These are phyloP conservation scores for Capreolus pygargus DNA, from an alignment of 2,113 vertebrate species.

Conservation along the genomic window DNA sequence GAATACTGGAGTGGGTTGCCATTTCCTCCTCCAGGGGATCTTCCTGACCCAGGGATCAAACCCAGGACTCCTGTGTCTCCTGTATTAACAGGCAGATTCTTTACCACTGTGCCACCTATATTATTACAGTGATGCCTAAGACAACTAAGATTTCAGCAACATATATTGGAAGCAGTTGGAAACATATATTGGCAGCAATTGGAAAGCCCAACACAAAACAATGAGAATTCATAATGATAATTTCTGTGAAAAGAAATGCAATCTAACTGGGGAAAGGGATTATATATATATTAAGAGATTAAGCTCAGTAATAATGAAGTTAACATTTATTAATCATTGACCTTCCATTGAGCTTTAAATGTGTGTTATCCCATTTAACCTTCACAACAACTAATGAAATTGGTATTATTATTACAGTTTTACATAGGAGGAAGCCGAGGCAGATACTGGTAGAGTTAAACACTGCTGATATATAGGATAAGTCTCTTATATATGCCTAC, in stretches of 20 bases:
- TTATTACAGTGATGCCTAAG: neutral
- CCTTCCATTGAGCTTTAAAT: neutral
- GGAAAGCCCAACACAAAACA: neutral
- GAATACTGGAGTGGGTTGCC: neutral
- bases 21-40: neutral
- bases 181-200: neutral
- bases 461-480: neutral
- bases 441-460: neutral
- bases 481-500: neutral
- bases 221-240: neutral
- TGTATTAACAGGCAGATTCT: neutral
- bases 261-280: neutral
- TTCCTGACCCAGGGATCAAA: neutral
- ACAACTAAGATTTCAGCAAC: neutral
- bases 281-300: neutral
- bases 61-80: neutral
- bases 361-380: neutral
- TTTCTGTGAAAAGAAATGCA: constrained; percentile 14
- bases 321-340: constrained; percentile 14
- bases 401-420: neutral
- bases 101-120: neutral
- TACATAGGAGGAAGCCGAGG: neutral
- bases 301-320: constrained; percentile 12
- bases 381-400: neutral
- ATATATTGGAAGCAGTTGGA: neutral